Conservation (phyloP, 2,888 invertebrate genomes). For the Nomada flava region DNA sequence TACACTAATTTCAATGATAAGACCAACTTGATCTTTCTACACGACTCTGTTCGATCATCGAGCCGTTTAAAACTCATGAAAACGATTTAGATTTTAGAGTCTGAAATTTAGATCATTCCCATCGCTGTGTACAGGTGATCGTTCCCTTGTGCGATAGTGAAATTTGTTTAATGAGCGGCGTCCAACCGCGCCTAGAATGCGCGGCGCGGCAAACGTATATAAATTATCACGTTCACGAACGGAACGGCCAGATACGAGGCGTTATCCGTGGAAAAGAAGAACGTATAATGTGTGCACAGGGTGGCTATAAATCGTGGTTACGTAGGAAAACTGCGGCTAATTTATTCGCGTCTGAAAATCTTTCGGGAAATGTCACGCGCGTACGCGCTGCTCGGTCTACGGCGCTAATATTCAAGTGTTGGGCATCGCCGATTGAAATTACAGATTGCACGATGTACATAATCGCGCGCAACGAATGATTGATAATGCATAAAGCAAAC, state of each 20-base stretch:
- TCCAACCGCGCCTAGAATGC: slow-evolving; percentile 25
- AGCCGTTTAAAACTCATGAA: no score
- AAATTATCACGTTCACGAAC: slow-evolving; percentile 30
- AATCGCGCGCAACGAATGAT: slow-evolving; percentile 33
- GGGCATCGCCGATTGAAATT: slow-evolving; percentile 25
- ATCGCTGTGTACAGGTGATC: neutral
- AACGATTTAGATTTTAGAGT: no score
- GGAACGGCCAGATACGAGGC: neutral
- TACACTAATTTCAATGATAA: no score
- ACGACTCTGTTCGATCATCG: no score
- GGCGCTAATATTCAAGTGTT: slow-evolving; percentile 29
- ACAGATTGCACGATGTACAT: slow-evolving; percentile 25
- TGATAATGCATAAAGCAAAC: slow-evolving; percentile 26
- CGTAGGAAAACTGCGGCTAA: slow-evolving; percentile 17
- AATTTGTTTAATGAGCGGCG: slow-evolving; percentile 19
- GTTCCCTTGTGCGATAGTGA: slow-evolving; percentile 14
- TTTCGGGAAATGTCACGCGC: slow-evolving; percentile 34
- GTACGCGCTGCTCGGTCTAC: neutral
- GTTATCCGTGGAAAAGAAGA: slow-evolving; percentile 14
- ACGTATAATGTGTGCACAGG: neutral
- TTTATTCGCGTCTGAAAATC: slow-evolving; percentile 30
- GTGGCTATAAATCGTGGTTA: slow-evolving; percentile 23
- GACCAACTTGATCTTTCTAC: no score
- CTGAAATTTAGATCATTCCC: no score
- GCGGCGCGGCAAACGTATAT: neutral